Evolutionary conservation across 2,797 vertebrate species (phyloP).

Genomic region (Mycteria americana): DNA sequence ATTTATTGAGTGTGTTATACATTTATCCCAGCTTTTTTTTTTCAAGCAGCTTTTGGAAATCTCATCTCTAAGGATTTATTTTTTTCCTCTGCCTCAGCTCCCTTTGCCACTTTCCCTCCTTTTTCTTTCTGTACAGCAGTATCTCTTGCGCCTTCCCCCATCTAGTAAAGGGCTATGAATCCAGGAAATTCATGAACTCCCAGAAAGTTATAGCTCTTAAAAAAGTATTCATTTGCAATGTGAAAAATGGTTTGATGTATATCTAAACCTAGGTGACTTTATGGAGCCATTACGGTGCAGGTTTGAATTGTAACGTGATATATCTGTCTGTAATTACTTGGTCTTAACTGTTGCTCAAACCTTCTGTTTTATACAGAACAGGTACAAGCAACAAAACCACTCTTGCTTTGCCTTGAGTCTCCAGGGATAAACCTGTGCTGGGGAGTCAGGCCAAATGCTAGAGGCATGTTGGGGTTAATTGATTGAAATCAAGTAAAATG

Average conservation of each 20-base stretch:
- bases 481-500: not conserved
- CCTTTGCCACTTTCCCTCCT: not conserved
- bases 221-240: conserved; percentile 39
- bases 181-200: conserved; percentile 65
- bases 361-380: not conserved
- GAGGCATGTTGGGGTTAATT: not conserved
- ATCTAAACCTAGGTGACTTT: conserved; percentile 24
- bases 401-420: not conserved
- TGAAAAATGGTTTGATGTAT: conserved; percentile 11
- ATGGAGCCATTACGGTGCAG: conserved; percentile 3
- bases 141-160: conserved; percentile 1
- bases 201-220: conserved; percentile 30
- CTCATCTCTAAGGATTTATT: conserved; percentile 47
- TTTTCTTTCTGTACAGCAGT: not conserved
- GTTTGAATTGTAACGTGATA: not conserved
- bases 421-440: not conserved
- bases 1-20: not conserved
- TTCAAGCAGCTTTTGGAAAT: conserved; percentile 24
- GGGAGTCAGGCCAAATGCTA: not conserved
- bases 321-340: conserved; percentile 1
- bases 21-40: conserved; percentile 11
- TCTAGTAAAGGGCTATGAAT: conserved; percentile 33
- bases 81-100: not conserved
- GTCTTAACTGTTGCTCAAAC: not conserved
- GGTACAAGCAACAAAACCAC: not conserved